phyloP scores from a whole-genome alignment of 2,888 invertebrate genomes.

The Iselma pallidipennis region DNA sequence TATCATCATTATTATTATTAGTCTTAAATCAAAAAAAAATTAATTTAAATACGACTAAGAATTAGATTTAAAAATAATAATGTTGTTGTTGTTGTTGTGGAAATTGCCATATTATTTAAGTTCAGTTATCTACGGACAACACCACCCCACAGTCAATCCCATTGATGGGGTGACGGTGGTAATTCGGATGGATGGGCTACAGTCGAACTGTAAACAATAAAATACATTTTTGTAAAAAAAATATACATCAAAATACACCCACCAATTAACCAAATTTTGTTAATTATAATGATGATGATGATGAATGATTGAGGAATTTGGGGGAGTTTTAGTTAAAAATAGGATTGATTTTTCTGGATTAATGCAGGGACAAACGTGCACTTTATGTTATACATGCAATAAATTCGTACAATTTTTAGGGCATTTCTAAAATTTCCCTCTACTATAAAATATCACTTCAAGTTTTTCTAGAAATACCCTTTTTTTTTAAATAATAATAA shows the following conservation, averaged over 20 bases:
- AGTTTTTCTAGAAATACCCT: no score
- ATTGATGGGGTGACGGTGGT: constrained; percentile 97
- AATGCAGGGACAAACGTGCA: not conserved
- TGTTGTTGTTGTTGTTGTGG: not conserved
- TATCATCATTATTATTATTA: no score
- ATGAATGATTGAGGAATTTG: not conserved
- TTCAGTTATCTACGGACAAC: constrained; percentile 51
- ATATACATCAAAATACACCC: not conserved
- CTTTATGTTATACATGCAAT: not conserved
- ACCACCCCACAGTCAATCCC: constrained; percentile 77
- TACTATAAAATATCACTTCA: no score
- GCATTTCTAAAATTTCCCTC: not conserved
- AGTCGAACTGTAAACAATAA: constrained; percentile 80
- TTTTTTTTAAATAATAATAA: not conserved
- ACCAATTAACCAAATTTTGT: not conserved
- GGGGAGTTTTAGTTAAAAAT: not conserved
- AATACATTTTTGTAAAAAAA: not conserved
- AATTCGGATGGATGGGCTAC: constrained; percentile 98
- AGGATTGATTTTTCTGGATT: not conserved
- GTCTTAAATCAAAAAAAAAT: no score
- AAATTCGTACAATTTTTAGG: no score
- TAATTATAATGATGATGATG: not conserved
- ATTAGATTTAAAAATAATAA: no score
- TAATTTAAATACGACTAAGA: no score
- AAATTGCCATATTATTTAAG: no score